phyloP scores from a whole-genome alignment of 2,888 invertebrate genomes.

The Philereme vetulata region DNA sequence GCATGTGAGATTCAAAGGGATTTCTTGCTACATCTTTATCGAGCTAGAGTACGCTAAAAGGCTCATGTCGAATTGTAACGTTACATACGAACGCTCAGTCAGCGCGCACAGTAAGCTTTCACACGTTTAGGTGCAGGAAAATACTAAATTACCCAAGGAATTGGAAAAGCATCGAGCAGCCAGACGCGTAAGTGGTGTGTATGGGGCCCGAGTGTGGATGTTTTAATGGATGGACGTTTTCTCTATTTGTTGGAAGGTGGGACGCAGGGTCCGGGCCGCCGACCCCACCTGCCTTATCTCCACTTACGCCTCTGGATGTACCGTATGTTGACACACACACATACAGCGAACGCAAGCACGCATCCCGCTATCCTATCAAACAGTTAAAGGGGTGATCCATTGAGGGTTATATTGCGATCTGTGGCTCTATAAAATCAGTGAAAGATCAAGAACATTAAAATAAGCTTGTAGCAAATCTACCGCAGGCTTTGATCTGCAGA shows the following conservation, averaged over 20 bases:
- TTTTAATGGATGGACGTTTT: constrained; percentile 78
- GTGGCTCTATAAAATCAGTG: neutral
- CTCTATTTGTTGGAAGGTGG: constrained; percentile 81
- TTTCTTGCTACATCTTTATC: constrained; percentile 1
- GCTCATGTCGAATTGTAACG: constrained; percentile 19
- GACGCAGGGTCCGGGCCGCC: constrained; percentile 81
- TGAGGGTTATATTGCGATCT: constrained; percentile 12
- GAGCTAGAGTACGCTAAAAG: constrained; percentile 6
- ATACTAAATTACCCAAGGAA: constrained; percentile 25
- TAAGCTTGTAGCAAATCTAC: neutral
- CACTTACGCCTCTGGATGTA: constrained; percentile 85
- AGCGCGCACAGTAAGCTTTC: constrained; percentile 20
- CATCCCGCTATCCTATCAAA: constrained; percentile 64
- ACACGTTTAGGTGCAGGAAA: constrained; percentile 17
- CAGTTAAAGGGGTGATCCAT: constrained; percentile 44
- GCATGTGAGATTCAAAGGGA: constrained; percentile 3
- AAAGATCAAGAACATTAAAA: neutral
- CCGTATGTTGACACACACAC: constrained; percentile 74
- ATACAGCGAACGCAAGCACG: constrained; percentile 44
- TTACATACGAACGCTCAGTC: constrained; percentile 17
- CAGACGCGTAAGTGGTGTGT: constrained; percentile 81
- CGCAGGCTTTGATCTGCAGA: neutral
- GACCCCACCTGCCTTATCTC: constrained; percentile 84
- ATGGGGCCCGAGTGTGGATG: constrained; percentile 70
- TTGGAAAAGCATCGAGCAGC: constrained; percentile 57